A percentile compares a stretch with the other conserved stretches of the same genome.
Evolutionary conservation across 2,888 invertebrate species (phyloP).

Genomic region (Ectropis crepuscularia): DNA sequence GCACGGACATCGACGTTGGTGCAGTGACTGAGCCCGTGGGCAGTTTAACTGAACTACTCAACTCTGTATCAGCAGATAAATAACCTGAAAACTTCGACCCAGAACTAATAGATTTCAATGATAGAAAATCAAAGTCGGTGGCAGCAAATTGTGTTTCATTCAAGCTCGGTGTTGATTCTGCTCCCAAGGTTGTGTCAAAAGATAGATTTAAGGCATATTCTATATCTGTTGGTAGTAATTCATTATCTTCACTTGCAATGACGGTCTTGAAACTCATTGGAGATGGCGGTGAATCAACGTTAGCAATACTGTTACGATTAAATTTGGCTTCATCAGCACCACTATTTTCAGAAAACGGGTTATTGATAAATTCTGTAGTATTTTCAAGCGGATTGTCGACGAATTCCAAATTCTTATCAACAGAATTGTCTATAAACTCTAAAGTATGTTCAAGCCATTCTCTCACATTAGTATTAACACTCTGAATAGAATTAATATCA

Average conservation of each 20-base stretch:
- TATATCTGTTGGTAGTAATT: constrained; percentile 45
- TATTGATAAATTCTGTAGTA: constrained; percentile 36
- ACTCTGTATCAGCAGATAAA: constrained; percentile 60
- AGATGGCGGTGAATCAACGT: constrained; percentile 43
- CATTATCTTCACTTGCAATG: constrained; percentile 46
- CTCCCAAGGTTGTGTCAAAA: constrained; percentile 47
- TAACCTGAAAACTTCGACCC: constrained; percentile 64
- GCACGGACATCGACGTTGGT: constrained; percentile 50
- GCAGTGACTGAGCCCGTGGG: constrained; percentile 17
- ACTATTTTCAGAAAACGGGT: too few species aligned
- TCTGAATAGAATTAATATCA: constrained; percentile 40
- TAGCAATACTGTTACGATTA: constrained; percentile 42
- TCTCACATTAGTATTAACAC: constrained; percentile 47
- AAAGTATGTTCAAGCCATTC: constrained; percentile 62
- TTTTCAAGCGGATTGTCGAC: constrained; percentile 39
- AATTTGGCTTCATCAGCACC: constrained; percentile 50
- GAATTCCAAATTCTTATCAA: constrained; percentile 29
- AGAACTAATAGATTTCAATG: constrained; percentile 64
- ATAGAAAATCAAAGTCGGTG: constrained; percentile 61
- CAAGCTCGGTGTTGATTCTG: constrained; percentile 49
- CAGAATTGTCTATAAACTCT: constrained; percentile 48
- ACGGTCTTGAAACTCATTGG: constrained; percentile 53
- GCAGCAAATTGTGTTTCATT: constrained; percentile 43
- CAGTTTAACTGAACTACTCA: constrained; percentile 40
- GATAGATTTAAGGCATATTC: constrained; percentile 52